Evolutionary conservation across 2,113 vertebrate species (phyloP).

Genomic region (Percina caprodes): DNA sequence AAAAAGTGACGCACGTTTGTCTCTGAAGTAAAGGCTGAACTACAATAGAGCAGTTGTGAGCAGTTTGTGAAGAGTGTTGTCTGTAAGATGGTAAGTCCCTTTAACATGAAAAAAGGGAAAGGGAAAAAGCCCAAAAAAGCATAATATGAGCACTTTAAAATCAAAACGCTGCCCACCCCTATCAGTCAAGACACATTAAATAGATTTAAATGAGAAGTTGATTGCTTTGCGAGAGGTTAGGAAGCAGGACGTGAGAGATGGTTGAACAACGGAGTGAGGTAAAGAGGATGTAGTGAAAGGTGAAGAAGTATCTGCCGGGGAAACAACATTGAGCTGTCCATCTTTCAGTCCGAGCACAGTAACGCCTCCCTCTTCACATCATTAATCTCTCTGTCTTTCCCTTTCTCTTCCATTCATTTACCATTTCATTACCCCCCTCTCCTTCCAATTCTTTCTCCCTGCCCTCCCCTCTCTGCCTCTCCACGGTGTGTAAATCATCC

Average conservation of each 20-base stretch:
- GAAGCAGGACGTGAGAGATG: background rate
- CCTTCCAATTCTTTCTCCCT: background rate
- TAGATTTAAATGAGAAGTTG: background rate
- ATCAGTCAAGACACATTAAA: too few relatives aligned
- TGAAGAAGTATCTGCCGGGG: conserved; percentile 26
- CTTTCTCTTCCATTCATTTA: conserved; percentile 35
- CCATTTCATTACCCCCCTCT: conserved; percentile 42
- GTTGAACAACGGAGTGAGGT: background rate
- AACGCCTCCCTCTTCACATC: conserved; percentile 36
- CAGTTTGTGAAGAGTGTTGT: too few relatives aligned
- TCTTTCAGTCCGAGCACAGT: conserved; percentile 27
- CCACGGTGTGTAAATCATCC: conserved; percentile 44
- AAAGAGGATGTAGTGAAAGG: conserved; percentile 8
- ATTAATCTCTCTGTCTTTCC: conserved; percentile 45
- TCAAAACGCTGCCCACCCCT: too few relatives aligned
- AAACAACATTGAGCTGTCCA: conserved; percentile 16
- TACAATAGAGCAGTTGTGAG: too few relatives aligned
- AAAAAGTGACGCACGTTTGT: too few relatives aligned
- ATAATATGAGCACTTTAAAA: too few relatives aligned
- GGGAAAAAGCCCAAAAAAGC: too few relatives aligned
- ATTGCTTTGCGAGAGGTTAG: background rate
- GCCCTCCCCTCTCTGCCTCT: conserved; percentile 13
- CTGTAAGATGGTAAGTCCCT: too few relatives aligned
- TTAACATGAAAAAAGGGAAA: too few relatives aligned
- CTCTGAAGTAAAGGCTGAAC: too few relatives aligned